These are phyloP conservation scores for Acrobeloides nanus DNA, from an alignment of 2,888 invertebrate species.

Conservation along the genomic window DNA sequence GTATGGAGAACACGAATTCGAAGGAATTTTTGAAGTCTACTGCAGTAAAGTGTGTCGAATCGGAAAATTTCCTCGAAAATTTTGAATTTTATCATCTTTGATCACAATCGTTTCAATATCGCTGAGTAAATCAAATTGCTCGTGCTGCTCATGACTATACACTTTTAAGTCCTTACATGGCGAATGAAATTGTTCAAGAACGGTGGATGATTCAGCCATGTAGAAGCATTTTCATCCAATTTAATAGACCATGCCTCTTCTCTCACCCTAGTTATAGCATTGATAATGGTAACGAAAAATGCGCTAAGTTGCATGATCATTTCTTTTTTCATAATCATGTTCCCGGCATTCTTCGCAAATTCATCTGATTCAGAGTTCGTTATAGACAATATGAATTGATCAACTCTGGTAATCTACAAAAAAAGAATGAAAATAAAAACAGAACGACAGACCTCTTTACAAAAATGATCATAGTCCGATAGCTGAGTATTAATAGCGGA, in stretches of 20 bases:
- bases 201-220: conserved; percentile 21
- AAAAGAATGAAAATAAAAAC: conserved; percentile 1
- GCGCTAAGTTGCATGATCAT: conserved; percentile 15
- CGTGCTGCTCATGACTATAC: neutral
- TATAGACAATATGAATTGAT: conserved; percentile 22
- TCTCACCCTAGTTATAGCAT: conserved; percentile 12
- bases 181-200: conserved; percentile 20
- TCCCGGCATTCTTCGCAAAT: conserved; percentile 12
- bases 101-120: too few species aligned
- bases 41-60: too few species aligned
- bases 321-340: neutral
- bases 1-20: too few species aligned
- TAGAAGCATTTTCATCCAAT: conserved; percentile 11
- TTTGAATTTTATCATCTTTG: too few species aligned
- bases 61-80: too few species aligned
- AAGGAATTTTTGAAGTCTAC: too few species aligned
- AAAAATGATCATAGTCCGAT: conserved; percentile 22
- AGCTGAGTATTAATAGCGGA: conserved; percentile 17
- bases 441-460: conserved; percentile 21
- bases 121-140: neutral
- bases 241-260: conserved; percentile 9
- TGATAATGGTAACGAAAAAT: conserved; percentile 15
- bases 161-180: conserved; percentile 12
- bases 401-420: conserved; percentile 22
- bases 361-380: conserved; percentile 16